Evolutionary conservation across 2,113 vertebrate species (phyloP).

Genomic region (Leucopsar rothschildi): DNA sequence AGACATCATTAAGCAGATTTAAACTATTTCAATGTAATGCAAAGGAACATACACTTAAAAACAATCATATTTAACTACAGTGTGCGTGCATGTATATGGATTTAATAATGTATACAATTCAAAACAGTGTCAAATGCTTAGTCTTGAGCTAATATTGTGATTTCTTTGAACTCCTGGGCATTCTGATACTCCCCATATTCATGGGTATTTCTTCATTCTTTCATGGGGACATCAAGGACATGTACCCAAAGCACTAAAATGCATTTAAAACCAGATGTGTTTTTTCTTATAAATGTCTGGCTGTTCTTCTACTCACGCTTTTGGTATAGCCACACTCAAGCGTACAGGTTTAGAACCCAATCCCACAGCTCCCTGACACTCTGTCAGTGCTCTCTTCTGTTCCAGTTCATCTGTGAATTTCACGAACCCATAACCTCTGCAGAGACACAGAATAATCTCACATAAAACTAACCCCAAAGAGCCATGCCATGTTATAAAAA

Average conservation of each 20-base stretch:
- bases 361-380: slow-evolving; percentile 88
- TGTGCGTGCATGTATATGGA: not conserved
- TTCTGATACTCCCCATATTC: not conserved
- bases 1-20: not conserved
- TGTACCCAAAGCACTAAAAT: not conserved
- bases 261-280: not conserved
- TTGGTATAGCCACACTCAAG: slow-evolving; percentile 88
- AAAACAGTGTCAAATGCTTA: not conserved
- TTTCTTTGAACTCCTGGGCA: not conserved
- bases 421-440: slow-evolving; percentile 93
- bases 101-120: not conserved
- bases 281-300: not conserved
- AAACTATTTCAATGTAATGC: not conserved
- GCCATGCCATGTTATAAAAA: rapidly evolving
- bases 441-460: not conserved
- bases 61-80: not conserved
- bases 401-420: slow-evolving; percentile 90
- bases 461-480: not conserved
- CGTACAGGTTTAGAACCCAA: slow-evolving; percentile 87
- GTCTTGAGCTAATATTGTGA: not conserved
- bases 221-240: not conserved
- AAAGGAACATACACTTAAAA: not conserved
- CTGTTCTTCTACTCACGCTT: slow-evolving; percentile 79
- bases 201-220: not conserved
- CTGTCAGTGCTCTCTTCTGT: slow-evolving; percentile 86